Conservation (phyloP, 2,797 vertebrate species). For the Sparidentex hasta region DNA sequence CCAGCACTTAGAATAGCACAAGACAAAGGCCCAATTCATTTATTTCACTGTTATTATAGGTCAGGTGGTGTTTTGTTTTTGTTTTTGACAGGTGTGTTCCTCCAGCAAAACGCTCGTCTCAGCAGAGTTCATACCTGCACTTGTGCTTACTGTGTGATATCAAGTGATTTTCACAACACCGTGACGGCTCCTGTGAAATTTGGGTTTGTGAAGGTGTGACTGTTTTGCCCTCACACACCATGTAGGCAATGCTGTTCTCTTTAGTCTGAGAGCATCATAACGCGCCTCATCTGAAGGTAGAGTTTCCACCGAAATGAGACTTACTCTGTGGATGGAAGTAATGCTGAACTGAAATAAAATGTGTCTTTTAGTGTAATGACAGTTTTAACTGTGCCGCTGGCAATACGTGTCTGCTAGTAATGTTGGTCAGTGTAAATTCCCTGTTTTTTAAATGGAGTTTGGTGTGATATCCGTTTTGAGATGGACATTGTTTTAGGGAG, state of each 20-base stretch:
- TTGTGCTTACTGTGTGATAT: neutral
- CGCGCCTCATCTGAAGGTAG: neutral
- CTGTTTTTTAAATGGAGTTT: constrained; percentile 6
- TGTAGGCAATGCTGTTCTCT: neutral
- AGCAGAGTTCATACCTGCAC: neutral
- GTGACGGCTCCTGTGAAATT: neutral
- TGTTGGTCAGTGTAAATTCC: neutral
- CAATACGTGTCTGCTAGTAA: neutral
- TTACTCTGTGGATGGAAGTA: neutral
- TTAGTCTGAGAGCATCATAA: neutral
- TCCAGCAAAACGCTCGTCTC: neutral
- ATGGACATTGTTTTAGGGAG: neutral
- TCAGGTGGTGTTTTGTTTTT: neutral
- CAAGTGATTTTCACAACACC: neutral
- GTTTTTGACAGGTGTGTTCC: neutral
- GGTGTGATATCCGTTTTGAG: neutral
- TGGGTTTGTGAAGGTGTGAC: constrained; percentile 3
- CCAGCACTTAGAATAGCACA: neutral
- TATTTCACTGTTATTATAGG: neutral
- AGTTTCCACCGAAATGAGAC: neutral
- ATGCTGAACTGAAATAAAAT: neutral
- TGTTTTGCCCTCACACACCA: constrained; percentile 16
- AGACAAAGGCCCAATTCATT: neutral
- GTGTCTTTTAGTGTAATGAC: neutral
- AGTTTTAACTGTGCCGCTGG: neutral